Conservation (phyloP, 2,888 invertebrate species). For the Schizaphis graminum region DNA sequence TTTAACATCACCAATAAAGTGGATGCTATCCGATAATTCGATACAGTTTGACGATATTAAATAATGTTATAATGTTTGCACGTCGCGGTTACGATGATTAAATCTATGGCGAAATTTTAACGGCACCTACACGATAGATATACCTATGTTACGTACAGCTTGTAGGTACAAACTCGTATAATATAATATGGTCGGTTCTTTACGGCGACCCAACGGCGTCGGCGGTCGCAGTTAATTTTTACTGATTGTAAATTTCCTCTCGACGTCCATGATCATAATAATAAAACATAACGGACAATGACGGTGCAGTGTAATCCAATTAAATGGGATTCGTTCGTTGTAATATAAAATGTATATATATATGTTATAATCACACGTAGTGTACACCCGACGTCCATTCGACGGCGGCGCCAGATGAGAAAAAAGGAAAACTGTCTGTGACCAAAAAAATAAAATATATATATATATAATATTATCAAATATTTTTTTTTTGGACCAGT, state of each 20-base stretch:
- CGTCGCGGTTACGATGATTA: neutral
- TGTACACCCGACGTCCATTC: neutral
- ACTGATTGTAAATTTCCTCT: constrained; percentile 9
- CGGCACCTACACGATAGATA: neutral
- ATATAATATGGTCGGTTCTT: neutral
- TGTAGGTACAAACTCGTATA: neutral
- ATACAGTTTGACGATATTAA: neutral
- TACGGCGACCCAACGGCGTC: neutral
- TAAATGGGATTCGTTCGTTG: neutral
- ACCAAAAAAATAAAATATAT: neutral
- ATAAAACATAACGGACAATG: neutral
- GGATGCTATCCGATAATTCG: neutral
- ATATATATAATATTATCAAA: constrained; percentile 3
- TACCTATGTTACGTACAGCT: neutral
- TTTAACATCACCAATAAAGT: neutral
- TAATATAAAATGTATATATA: neutral
- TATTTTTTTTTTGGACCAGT: constrained; percentile 14
- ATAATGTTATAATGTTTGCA: neutral
- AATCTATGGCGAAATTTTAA: neutral
- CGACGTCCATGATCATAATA: neutral
- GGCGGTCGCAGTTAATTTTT: neutral
- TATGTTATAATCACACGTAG: neutral
- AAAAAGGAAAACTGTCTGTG: neutral
- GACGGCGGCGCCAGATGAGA: neutral
- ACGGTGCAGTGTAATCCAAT: neutral